Conservation (phyloP, 2,113 vertebrate species). For the Copsychus sechellarum region DNA sequence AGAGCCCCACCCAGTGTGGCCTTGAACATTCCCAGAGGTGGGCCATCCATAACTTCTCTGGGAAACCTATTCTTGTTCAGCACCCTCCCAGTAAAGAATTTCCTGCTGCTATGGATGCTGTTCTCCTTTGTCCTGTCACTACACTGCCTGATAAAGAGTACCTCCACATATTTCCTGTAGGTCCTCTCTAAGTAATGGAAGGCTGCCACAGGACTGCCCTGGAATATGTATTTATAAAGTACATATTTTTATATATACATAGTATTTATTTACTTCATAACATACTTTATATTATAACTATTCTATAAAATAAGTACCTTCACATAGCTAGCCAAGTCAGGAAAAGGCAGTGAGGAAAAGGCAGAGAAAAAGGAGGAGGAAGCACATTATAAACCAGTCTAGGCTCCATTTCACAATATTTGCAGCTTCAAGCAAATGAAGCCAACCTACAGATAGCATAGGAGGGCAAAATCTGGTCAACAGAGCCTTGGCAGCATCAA, state of each 20-base stretch:
- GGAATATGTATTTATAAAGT: not conserved
- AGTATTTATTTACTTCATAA: not conserved
- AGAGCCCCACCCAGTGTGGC: not conserved
- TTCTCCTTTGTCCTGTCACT: not conserved
- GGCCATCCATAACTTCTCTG: accelerated
- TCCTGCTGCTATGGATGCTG: accelerated
- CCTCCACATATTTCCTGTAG: not conserved
- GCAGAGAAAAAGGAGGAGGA: not conserved
- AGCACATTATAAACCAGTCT: not conserved
- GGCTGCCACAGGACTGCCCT: too few relatives aligned
- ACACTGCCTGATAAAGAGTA: not conserved
- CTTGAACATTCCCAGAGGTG: not conserved
- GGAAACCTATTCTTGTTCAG: not conserved
- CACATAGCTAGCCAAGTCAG: not conserved
- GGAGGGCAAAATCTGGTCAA: not conserved
- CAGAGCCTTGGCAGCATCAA: not conserved
- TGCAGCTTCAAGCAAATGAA: not conserved
- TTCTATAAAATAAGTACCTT: not conserved
- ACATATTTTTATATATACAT: not conserved
- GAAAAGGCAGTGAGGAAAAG: not conserved
- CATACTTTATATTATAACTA: not conserved
- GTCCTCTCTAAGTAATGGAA: not conserved
- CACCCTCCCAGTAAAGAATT: not conserved
- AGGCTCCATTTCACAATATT: not conserved
- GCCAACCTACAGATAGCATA: accelerated